These are phyloP conservation scores for Phocoena sinus DNA, from an alignment of 2,113 vertebrate genomes.

Conservation along the genomic window DNA sequence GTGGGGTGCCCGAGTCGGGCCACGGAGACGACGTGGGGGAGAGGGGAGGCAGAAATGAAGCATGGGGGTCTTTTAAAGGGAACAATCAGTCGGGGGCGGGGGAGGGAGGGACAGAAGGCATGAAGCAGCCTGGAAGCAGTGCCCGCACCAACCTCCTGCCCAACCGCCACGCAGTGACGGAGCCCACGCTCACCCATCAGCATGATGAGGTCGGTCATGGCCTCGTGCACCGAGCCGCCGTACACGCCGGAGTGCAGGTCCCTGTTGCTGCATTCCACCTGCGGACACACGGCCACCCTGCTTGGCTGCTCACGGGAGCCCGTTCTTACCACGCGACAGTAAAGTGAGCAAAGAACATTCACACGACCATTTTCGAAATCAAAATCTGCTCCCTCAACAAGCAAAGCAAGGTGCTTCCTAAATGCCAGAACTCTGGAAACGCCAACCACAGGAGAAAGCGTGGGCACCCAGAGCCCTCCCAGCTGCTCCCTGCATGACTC, in stretches of 20 bases:
- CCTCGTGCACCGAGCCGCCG: conserved; percentile 94
- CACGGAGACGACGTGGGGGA: rapidly evolving
- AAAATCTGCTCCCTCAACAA: not conserved
- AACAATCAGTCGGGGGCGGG: rapidly evolving
- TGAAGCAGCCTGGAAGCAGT: not conserved
- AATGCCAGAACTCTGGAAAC: not conserved
- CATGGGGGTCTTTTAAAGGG: not conserved
- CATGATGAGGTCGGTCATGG: conserved; percentile 93
- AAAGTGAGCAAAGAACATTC: not conserved
- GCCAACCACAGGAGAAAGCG: rapidly evolving
- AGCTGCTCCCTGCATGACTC: no score
- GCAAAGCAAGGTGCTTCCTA: not conserved
- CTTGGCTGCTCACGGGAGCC: not conserved
- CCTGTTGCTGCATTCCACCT: conserved; percentile 87
- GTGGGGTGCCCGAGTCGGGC: not conserved
- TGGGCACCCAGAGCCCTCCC: not conserved
- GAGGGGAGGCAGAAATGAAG: not conserved
- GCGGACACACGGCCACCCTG: not conserved
- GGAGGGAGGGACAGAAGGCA: not conserved
- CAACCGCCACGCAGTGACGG: not conserved
- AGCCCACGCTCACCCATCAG: conserved; percentile 87
- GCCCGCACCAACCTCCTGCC: not conserved
- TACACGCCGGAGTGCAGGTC: conserved; percentile 98
- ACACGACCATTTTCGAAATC: not conserved
- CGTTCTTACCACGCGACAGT: not conserved